Conservation (phyloP, 2,113 vertebrate species). For the Apodemus sylvaticus region DNA sequence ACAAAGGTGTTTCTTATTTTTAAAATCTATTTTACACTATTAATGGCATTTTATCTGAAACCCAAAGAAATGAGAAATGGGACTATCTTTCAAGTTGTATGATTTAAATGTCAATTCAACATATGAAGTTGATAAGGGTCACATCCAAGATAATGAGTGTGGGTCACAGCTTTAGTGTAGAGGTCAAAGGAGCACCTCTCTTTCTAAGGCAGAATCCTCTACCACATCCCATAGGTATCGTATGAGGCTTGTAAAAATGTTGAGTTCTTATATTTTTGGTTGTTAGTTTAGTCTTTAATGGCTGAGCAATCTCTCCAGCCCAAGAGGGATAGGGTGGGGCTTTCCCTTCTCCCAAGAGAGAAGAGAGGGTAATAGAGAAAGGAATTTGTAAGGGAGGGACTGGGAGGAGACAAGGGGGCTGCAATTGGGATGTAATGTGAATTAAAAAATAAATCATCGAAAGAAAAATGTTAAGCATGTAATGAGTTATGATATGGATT, state of each 20-base stretch:
- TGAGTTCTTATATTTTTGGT: not conserved
- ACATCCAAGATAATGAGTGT: not conserved
- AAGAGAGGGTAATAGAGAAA: too few relatives aligned
- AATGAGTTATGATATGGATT: not conserved
- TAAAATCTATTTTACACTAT: not conserved
- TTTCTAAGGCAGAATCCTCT: not conserved
- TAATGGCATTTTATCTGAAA: not conserved
- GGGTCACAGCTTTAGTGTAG: not conserved
- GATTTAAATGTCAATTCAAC: not conserved
- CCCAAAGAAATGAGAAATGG: not conserved
- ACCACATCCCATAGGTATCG: not conserved
- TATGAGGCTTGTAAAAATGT: not conserved
- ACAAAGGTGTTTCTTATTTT: not conserved
- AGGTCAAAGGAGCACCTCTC: not conserved
- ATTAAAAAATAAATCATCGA: too few relatives aligned
- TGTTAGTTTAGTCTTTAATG: too few relatives aligned
- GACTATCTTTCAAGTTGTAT: not conserved
- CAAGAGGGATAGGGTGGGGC: too few relatives aligned
- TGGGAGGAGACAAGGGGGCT: too few relatives aligned
- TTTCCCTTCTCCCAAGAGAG: too few relatives aligned
- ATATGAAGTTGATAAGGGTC: not conserved
- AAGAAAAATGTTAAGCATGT: not conserved
- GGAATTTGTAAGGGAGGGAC: too few relatives aligned
- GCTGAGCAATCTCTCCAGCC: too few relatives aligned
- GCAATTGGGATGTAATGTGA: too few relatives aligned